Percentiles rank a stretch among this genome's conserved stretches.
phyloP scores from a whole-genome alignment of 2,888 invertebrate genomes.

The Ophioninae sp. region DNA sequence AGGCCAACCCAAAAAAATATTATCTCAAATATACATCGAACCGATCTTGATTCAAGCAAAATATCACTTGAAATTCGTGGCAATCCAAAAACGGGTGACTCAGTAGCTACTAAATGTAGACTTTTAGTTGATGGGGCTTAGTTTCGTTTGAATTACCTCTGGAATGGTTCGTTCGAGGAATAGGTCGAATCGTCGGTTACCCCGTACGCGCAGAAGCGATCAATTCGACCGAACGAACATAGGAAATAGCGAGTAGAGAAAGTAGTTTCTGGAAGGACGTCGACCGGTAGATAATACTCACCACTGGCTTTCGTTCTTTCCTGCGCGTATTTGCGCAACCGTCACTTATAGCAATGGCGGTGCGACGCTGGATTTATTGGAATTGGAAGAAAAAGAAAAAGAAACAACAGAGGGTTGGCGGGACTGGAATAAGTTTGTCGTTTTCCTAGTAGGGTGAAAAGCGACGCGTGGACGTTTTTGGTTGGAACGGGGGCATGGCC shows the following conservation, averaged over 20 bases:
- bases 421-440: constrained; percentile 49
- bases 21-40: too few relatives aligned
- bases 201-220: background rate
- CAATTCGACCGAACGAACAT: background rate
- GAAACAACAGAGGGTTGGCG: constrained; percentile 39
- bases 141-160: too few relatives aligned
- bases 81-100: too few relatives aligned
- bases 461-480: constrained; percentile 36
- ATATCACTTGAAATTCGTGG: too few relatives aligned
- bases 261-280: background rate
- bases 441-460: constrained; percentile 52
- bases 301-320: background rate
- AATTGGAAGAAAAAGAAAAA: constrained; percentile 39
- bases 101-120: too few relatives aligned
- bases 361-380: constrained; percentile 38
- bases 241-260: background rate
- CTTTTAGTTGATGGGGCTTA: too few relatives aligned
- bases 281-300: background rate
- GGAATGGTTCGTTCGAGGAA: too few relatives aligned
- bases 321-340: constrained; percentile 5
- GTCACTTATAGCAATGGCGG: constrained; percentile 19
- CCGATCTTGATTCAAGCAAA: too few relatives aligned
- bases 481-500: constrained; percentile 49
- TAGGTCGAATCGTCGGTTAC: too few relatives aligned
- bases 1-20: too few relatives aligned